Evolutionary conservation across 2,797 vertebrate species (phyloP).

Genomic region (Sebastes minor): DNA sequence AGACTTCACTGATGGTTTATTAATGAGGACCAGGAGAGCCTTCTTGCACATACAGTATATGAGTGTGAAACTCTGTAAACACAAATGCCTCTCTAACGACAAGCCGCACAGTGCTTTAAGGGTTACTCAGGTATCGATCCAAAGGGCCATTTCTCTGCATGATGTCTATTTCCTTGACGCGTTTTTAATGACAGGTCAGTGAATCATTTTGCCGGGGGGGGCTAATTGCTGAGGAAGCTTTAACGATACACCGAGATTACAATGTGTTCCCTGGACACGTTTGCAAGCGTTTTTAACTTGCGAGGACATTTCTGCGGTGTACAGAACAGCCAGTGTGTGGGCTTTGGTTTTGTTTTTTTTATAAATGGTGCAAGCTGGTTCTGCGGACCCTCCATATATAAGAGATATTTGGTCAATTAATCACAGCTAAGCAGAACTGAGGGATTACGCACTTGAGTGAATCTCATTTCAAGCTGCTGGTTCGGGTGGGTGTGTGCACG

Average conservation of each 20-base stretch:
- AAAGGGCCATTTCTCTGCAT: constrained; percentile 58
- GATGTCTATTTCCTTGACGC: constrained; percentile 66
- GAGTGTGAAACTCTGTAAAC: constrained; percentile 27
- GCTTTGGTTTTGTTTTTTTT: background rate
- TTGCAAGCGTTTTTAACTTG: constrained; percentile 14
- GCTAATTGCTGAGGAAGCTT: constrained; percentile 57
- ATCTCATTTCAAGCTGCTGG: constrained; percentile 82
- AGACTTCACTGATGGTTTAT: constrained; percentile 30
- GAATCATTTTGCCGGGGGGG: constrained; percentile 62
- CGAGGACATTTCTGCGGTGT: background rate
- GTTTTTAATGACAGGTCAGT: constrained; percentile 64
- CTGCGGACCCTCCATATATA: constrained; percentile 52
- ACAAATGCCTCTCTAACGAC: constrained; percentile 26
- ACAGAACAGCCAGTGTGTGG: background rate
- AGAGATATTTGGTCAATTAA: constrained; percentile 78
- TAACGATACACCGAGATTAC: constrained; percentile 45
- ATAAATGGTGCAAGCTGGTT: constrained; percentile 32
- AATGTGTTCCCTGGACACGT: constrained; percentile 20
- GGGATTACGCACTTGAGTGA: constrained; percentile 81
- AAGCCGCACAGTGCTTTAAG: constrained; percentile 40
- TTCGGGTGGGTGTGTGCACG: constrained; percentile 54
- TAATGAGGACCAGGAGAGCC: constrained; percentile 26
- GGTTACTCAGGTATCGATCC: constrained; percentile 74
- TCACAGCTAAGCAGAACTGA: constrained; percentile 78
- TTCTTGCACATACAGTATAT: background rate